Conservation (phyloP, 1,140 invertebrate species). For the Scaptodrosophila lebanonensis region DNA sequence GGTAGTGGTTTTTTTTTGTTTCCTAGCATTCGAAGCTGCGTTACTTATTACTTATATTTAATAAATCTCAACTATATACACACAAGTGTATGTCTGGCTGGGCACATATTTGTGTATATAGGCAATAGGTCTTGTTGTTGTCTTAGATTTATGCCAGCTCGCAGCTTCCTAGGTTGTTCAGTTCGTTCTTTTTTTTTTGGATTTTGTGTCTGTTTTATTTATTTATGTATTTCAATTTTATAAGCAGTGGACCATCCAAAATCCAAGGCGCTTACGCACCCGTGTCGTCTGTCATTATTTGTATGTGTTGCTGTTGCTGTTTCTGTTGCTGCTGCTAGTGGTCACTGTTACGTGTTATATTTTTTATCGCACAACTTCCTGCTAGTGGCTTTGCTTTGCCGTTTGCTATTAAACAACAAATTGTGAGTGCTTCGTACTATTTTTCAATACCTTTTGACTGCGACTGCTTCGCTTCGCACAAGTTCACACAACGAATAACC, state of each 20-base stretch:
- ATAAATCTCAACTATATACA: not conserved
- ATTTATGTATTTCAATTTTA: too few species aligned
- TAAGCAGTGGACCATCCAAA: too few species aligned
- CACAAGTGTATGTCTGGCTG: constrained; percentile 42
- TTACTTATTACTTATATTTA: constrained; percentile 16
- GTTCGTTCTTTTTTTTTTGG: too few species aligned
- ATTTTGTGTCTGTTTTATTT: too few species aligned
- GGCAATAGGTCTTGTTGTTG: constrained; percentile 33
- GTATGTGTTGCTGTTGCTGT: constrained; percentile 38
- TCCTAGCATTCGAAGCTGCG: constrained; percentile 19
- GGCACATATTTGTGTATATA: constrained; percentile 48
- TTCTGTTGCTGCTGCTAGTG: not conserved
- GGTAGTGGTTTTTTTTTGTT: too few species aligned
- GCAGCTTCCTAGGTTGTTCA: too few species aligned
- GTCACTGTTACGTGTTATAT: constrained; percentile 16
- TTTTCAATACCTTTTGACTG: too few species aligned
- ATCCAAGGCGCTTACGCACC: too few species aligned
- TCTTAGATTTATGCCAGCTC: constrained; percentile 41
- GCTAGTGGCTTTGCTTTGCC: too few species aligned
- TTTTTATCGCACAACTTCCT: constrained; percentile 33
- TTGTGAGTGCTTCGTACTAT: too few species aligned
- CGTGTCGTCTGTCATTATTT: too few species aligned
- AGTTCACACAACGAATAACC: constrained; percentile 69
- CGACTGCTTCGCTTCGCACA: constrained; percentile 47
- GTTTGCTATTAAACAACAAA: too few species aligned